These are phyloP conservation scores for Oreotrochilus melanogaster DNA, from an alignment of 2,113 vertebrate species.

Conservation along the genomic window DNA sequence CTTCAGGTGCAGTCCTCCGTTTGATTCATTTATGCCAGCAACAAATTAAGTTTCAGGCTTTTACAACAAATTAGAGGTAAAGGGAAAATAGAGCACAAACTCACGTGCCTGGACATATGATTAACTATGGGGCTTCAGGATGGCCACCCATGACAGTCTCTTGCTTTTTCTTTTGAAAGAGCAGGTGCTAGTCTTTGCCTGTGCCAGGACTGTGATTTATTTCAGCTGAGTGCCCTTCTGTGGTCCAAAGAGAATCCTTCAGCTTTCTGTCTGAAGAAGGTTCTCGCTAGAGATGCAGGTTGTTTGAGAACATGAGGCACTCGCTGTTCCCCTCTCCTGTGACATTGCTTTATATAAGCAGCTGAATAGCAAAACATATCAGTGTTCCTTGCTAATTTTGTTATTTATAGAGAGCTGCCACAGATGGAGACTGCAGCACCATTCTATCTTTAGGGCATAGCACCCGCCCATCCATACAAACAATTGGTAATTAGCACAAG, in stretches of 20 bases:
- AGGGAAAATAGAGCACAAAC: background rate
- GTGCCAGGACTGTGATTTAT: background rate
- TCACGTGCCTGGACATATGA: background rate
- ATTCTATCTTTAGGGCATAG: conserved; percentile 54
- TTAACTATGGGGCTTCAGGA: background rate
- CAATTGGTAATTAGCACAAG: conserved; percentile 63
- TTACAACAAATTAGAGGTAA: background rate
- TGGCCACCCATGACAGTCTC: background rate
- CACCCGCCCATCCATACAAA: conserved; percentile 2
- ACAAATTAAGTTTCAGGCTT: conserved; percentile 8
- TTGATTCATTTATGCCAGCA: background rate
- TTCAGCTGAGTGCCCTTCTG: background rate
- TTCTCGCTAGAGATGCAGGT: background rate
- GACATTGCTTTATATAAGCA: conserved; percentile 41
- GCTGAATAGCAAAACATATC: background rate
- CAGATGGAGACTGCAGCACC: conserved; percentile 47
- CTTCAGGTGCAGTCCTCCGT: background rate
- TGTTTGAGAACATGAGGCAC: background rate
- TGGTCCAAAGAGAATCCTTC: background rate
- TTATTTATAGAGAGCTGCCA: conserved; percentile 58
- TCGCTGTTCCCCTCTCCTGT: background rate
- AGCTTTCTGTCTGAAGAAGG: background rate
- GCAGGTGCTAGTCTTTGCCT: background rate
- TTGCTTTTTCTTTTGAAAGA: background rate
- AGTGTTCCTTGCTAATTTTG: conserved; percentile 36